phyloP scores from a whole-genome alignment of 1,140 invertebrate genomes.

The Neodiprion fabricii region DNA sequence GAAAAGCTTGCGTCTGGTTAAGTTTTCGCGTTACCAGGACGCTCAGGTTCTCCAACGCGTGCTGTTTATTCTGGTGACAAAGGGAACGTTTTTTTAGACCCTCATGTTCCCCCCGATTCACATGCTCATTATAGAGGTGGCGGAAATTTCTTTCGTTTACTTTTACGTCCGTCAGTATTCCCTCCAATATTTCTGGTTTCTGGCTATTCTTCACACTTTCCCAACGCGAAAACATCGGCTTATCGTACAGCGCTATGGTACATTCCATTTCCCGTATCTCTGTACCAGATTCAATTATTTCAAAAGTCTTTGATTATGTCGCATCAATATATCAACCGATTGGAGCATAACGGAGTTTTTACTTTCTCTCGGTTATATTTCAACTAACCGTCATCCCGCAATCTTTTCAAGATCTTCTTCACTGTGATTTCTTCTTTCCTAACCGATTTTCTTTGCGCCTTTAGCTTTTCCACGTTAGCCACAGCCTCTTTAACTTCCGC shows the following conservation, averaged over 20 bases:
- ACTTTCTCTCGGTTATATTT: no score
- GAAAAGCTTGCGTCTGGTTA: constrained; percentile 17
- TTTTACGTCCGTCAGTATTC: constrained; percentile 42
- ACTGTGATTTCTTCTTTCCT: constrained; percentile 41
- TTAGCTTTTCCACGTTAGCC: constrained; percentile 42
- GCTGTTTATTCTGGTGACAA: constrained; percentile 43
- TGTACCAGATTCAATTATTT: constrained; percentile 26
- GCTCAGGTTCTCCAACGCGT: constrained; percentile 41
- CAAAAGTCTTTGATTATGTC: not conserved
- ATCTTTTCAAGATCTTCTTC: constrained; percentile 38
- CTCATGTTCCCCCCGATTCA: not conserved
- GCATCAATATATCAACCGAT: no score
- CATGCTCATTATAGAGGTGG: not conserved
- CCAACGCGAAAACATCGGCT: constrained; percentile 44
- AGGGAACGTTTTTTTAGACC: constrained; percentile 4
- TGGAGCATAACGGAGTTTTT: no score
- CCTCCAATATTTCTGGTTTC: constrained; percentile 38
- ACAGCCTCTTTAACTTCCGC: constrained; percentile 39
- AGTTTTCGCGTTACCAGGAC: constrained; percentile 33
- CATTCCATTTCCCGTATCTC: constrained; percentile 50
- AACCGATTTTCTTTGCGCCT: constrained; percentile 40
- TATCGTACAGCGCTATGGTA: constrained; percentile 43
- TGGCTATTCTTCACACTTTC: constrained; percentile 37
- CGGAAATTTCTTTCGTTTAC: constrained; percentile 25
- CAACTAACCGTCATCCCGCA: constrained; percentile 45